Percentiles rank a stretch among this genome's conserved stretches.
phyloP scores from a whole-genome alignment of 37 sponge, comb jelly and placozoan species.

The Crambe crambe region DNA sequence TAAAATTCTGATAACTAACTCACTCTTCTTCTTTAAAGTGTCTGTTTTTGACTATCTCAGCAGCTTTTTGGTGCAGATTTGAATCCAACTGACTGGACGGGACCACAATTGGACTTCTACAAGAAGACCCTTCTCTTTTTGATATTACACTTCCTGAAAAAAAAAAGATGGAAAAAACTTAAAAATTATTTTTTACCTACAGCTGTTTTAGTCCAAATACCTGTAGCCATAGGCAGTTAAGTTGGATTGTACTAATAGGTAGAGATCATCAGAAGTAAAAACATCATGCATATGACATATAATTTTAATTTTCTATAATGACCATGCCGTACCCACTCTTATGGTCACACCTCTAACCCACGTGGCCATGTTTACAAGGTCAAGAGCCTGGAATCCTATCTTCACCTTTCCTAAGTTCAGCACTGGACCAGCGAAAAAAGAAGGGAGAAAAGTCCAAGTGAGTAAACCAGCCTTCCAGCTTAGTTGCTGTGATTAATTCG shows the following conservation, averaged over 20 bases:
- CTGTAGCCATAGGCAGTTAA: too few relatives aligned
- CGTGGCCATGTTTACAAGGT: background rate
- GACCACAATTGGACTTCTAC: background rate
- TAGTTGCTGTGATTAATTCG: too few relatives aligned
- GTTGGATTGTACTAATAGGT: background rate
- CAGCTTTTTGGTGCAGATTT: slow-evolving; percentile 11
- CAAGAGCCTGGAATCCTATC: background rate
- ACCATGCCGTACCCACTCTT: too few relatives aligned
- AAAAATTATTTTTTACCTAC: background rate
- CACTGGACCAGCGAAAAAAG: background rate
- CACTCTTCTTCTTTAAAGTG: background rate
- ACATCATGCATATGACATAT: too few relatives aligned
- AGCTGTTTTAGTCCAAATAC: too few relatives aligned
- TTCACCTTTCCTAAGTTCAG: background rate
- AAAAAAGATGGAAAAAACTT: background rate
- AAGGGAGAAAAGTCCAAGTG: background rate
- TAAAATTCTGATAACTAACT: background rate
- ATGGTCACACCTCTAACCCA: background rate
- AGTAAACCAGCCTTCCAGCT: too few relatives aligned
- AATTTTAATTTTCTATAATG: too few relatives aligned
- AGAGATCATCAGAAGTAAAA: background rate
- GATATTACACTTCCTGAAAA: background rate
- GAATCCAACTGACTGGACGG: slow-evolving; percentile 9
- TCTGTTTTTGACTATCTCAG: slow-evolving; percentile 5
- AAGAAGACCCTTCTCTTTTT: background rate